phyloP scores from a whole-genome alignment of 2,113 vertebrate genomes.

The Pseudonaja textilis region DNA sequence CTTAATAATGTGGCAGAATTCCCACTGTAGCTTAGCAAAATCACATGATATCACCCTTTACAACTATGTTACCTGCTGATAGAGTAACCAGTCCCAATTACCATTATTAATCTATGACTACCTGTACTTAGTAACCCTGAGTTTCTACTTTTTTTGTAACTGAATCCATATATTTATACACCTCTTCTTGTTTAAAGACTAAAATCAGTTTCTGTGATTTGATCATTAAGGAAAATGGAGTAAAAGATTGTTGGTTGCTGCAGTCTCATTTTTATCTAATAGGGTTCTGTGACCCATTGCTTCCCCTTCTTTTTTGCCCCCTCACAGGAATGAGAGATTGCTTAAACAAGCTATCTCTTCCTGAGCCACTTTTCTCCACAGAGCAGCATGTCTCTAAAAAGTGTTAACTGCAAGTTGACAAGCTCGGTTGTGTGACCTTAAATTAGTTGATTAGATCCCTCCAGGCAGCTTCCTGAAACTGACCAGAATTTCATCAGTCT shows the following conservation, averaged over 20 bases:
- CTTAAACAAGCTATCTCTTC: neutral
- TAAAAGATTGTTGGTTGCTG: neutral
- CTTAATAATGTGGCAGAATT: neutral
- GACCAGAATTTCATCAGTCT: neutral
- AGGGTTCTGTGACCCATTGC: neutral
- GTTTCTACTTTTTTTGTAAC: neutral
- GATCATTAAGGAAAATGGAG: neutral
- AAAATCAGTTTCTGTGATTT: neutral
- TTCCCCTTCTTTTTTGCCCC: neutral
- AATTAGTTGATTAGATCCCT: neutral
- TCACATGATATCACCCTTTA: neutral
- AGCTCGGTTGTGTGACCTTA: neutral
- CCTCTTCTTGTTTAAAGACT: neutral
- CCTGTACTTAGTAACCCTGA: neutral
- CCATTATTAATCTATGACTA: neutral
- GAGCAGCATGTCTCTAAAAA: neutral
- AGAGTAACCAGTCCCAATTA: neutral
- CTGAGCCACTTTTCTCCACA: neutral
- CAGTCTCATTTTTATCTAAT: neutral
- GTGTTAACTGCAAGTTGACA: neutral
- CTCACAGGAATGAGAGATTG: neutral
- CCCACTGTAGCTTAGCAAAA: neutral
- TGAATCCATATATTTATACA: neutral
- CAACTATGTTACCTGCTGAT: neutral
- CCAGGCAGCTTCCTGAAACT: neutral